phyloP scores from a whole-genome alignment of 2,113 vertebrate genomes.

The Puffinus mauretanicus region DNA sequence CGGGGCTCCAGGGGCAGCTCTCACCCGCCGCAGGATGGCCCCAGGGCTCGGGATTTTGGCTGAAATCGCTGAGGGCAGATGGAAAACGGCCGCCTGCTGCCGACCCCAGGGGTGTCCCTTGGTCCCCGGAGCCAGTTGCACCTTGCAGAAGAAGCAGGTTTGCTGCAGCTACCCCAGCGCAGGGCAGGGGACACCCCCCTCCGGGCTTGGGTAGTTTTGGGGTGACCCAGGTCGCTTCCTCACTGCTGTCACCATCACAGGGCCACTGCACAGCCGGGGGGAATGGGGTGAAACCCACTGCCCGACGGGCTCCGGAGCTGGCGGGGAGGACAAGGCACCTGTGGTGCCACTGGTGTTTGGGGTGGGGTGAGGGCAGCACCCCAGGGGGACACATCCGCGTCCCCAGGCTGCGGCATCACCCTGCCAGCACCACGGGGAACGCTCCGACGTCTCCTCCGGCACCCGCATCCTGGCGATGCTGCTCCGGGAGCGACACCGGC shows the following conservation, averaged over 20 bases:
- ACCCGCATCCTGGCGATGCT: neutral
- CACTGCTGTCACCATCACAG: fast-evolving
- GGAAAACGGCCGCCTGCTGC: neutral
- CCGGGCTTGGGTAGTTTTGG: neutral
- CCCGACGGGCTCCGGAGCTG: neutral
- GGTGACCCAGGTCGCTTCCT: neutral
- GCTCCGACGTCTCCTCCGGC: neutral
- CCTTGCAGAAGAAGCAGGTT: neutral
- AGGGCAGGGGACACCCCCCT: neutral
- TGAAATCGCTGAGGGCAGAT: neutral
- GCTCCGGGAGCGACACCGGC: neutral
- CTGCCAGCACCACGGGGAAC: neutral
- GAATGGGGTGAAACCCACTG: fast-evolving
- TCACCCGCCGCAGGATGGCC: neutral
- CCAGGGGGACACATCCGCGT: neutral
- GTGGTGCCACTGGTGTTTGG: fast-evolving
- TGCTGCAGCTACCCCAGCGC: neutral
- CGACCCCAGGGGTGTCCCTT: neutral
- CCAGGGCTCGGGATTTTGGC: neutral
- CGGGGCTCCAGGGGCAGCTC: neutral
- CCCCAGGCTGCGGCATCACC: neutral
- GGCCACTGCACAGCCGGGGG: neutral
- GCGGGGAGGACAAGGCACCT: neutral
- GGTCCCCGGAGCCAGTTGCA: neutral
- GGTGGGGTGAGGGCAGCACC: neutral